Conservation (phyloP, 2,113 vertebrate species). For the Trogon surrucura region DNA sequence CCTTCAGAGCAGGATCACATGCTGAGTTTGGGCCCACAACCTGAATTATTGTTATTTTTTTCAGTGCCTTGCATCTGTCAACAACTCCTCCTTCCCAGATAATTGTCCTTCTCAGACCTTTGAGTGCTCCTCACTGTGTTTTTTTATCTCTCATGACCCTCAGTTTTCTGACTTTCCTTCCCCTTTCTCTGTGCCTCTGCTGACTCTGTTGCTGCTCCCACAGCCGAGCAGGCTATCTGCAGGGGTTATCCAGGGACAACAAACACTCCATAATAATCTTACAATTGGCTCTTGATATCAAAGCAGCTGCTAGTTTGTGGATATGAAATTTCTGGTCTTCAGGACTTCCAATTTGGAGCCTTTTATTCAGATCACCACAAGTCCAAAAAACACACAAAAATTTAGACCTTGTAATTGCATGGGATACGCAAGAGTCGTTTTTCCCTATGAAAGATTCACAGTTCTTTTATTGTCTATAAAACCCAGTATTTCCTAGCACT, state of each 20-base stretch:
- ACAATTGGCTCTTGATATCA: not conserved
- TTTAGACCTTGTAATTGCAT: not conserved
- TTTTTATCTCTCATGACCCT: not conserved
- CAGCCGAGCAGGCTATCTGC: not conserved
- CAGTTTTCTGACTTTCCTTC: slow-evolving; percentile 12
- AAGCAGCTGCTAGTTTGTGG: slow-evolving; percentile 12
- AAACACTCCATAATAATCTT: not conserved
- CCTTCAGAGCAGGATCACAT: too few species aligned
- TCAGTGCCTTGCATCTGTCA: not conserved
- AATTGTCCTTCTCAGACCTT: not conserved
- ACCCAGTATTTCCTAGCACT: not conserved
- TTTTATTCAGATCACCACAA: not conserved
- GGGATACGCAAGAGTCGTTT: not conserved
- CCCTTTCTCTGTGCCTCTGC: not conserved
- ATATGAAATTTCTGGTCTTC: not conserved
- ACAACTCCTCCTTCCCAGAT: not conserved
- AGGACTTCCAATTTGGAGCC: not conserved
- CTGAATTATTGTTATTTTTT: not conserved
- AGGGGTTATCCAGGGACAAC: slow-evolving; percentile 31
- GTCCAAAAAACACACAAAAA: not conserved
- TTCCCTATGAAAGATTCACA: not conserved
- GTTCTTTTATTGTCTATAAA: not conserved
- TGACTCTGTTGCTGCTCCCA: not conserved
- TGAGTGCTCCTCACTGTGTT: not conserved
- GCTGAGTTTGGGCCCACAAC: not conserved